Base-by-base conservation (phyloP, 2,888 invertebrate species). In the Lithodes maja region DNA sequence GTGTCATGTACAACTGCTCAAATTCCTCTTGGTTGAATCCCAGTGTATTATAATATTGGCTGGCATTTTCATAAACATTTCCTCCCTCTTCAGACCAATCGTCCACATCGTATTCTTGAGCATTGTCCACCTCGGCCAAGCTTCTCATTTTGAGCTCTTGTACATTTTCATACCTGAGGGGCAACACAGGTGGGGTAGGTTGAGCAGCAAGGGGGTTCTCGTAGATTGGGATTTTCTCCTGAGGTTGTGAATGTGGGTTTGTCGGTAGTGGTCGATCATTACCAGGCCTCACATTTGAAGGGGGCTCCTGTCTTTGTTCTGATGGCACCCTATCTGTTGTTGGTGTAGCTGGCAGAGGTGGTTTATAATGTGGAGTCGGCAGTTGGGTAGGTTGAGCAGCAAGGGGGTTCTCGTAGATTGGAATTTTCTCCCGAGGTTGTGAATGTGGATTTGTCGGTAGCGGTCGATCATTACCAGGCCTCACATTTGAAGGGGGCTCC, bases 11-110 rank as follows among this genome's bases (percentile, higher is more conserved):
- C 2, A 82, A 17, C 5, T 82, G 3, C 69, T 82, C 82, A 68
- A 50, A 68, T 69, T 82, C 82, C n/a, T 82, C 82, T 69, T 71
- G 71, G 71, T 71, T 17, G 17, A 71, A n/a, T 12, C 71, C 71
- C 1, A 71, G 71, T n/a, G 71, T 2, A n/a, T n/a, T 12, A 17
- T 71, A 71, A 71, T 71, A 71, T 5, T 71, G 12, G 17, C n/a
- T 17, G 15, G 68, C 15, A 17, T 71, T 71, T 17, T 71, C n/a
- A 17, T 71, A 71, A 71, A 71, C n/a, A 3, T n/a, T n/a, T 3
- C 17, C 71, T 5, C n/a, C 71, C 12, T 71, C 71, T n/a, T 71
- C 71, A 71, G 71, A 71, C 71, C 71, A 71, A n/a, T 71, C 71
- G 17, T 71, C 71, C 17, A n/a, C 71, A 3, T 71, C 71, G 71